Conservation (phyloP, 2,797 vertebrate genomes). For the Vipera ursinii region DNA sequence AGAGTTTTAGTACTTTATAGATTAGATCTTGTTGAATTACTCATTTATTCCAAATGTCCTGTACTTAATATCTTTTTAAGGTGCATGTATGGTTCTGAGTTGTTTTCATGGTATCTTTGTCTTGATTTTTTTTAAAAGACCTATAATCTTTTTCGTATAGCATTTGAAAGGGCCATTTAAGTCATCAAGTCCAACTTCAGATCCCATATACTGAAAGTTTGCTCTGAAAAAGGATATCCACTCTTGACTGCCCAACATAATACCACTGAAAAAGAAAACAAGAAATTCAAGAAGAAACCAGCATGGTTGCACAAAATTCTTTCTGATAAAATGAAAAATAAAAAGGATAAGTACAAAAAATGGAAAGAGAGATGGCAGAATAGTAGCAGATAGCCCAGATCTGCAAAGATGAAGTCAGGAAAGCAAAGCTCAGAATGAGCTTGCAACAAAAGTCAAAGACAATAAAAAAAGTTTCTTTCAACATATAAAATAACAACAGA, state of each 20-base stretch:
- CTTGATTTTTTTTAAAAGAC: not conserved
- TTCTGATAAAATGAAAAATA: not conserved
- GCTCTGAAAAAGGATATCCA: not conserved
- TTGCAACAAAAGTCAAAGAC: not conserved
- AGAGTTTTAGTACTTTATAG: not conserved
- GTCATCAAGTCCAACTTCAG: not conserved
- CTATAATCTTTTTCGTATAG: not conserved
- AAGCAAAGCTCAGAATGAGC: not conserved
- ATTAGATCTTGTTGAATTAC: conserved; percentile 19
- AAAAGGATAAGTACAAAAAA: not conserved
- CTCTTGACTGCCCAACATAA: not conserved
- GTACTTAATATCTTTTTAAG: not conserved
- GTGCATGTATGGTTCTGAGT: not conserved
- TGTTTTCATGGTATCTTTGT: not conserved
- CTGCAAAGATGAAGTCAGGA: no score
- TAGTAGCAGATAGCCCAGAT: not conserved
- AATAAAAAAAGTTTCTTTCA: not conserved
- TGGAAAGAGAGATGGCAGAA: not conserved
- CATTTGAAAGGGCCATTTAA: not conserved
- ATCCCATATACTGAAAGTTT: not conserved
- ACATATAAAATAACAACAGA: not conserved
- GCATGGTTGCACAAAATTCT: not conserved
- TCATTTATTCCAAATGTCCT: conserved; percentile 25
- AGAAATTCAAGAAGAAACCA: not conserved
- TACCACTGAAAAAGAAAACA: not conserved